Evolutionary conservation across 1,140 invertebrate species (phyloP), one percentile per base, ranked within the genome.

Genomic region (Drosophila malerkotliana): DNA sequence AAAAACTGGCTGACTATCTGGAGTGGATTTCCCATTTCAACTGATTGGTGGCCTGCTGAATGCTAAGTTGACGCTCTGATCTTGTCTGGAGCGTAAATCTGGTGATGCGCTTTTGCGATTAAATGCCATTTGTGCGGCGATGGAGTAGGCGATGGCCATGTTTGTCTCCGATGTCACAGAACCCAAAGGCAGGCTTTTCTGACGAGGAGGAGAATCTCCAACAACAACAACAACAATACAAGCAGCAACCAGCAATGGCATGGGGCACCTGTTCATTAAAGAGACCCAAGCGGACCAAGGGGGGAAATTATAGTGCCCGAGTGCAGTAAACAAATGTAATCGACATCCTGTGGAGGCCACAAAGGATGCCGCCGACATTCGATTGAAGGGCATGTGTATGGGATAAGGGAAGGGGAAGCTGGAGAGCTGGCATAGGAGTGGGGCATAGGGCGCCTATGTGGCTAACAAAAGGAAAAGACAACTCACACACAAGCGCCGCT

Each of bases 281-380:
- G 74, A 57, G 44, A 47, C 7, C 44, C 44, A 21, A 39, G 60
- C 62, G 72, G 69, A 60, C 45, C 21, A 21, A 21, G 30, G 14
- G 56, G 71, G 72, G 72, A 80, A 85, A 87, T 88, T 87, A 87
- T 87, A 79, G 82, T 88, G 72, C 57, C 60, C 61, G 61, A 82
- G 74, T 79, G 83, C 82, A 87, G 82, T 87, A 87, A 87, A 87
- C 82, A 87, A 87, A 87, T 87, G 82, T 82, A 87, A 87, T 82
- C 83, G 82, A 87, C 82, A 87, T 87, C 82, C 82, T 87, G 83
- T 88, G 52, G 61, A 56, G 67, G 44, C 51, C 67, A 57, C 82
- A 87, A 87, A 87, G 83, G 83, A 87, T 76, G 82, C 82, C 82
- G 82, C 51, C 82, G 26, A 30, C 66, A 8, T 45, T 56, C 60